Percentiles rank a stretch among this genome's conserved stretches.
Conservation (phyloP, 1,140 invertebrate genomes). For the Trichomalopsis sarcophagae region DNA sequence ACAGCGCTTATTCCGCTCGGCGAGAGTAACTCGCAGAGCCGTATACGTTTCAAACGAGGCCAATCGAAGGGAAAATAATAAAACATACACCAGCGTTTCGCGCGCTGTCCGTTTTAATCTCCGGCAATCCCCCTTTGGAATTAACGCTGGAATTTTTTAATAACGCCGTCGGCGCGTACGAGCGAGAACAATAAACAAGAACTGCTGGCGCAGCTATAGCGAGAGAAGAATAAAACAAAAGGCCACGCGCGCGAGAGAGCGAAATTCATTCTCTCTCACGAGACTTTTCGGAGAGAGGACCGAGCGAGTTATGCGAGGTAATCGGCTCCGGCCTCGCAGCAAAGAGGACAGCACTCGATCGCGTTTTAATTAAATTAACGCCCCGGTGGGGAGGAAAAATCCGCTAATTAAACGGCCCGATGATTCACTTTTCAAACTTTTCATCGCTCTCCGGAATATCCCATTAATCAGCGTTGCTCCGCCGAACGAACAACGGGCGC, state of each 20-base stretch:
- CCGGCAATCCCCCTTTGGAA: slow-evolving; percentile 48
- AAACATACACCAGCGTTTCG: background rate
- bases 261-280: background rate
- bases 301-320: background rate
- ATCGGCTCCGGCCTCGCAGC: too few relatives aligned
- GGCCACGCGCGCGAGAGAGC: background rate
- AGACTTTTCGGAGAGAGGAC: background rate
- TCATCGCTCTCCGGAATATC: too few relatives aligned
- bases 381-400: too few relatives aligned
- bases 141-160: slow-evolving; percentile 64
- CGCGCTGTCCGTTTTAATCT: slow-evolving; percentile 17
- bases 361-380: too few relatives aligned
- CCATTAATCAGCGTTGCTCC: too few relatives aligned
- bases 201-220: background rate
- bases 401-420: too few relatives aligned
- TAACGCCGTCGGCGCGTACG: slow-evolving; percentile 52
- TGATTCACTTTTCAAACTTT: too few relatives aligned
- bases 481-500: too few relatives aligned
- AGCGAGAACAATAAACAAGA: slow-evolving; percentile 17
- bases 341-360: too few relatives aligned
- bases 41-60: too few relatives aligned
- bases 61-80: background rate
- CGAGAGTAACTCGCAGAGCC: too few relatives aligned
- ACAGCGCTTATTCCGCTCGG: too few relatives aligned
- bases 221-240: background rate